Percentiles rank a stretch among this genome's conserved stretches.
phyloP scores from a whole-genome alignment of 2,113 vertebrate genomes.

The Climacteris rufus region DNA sequence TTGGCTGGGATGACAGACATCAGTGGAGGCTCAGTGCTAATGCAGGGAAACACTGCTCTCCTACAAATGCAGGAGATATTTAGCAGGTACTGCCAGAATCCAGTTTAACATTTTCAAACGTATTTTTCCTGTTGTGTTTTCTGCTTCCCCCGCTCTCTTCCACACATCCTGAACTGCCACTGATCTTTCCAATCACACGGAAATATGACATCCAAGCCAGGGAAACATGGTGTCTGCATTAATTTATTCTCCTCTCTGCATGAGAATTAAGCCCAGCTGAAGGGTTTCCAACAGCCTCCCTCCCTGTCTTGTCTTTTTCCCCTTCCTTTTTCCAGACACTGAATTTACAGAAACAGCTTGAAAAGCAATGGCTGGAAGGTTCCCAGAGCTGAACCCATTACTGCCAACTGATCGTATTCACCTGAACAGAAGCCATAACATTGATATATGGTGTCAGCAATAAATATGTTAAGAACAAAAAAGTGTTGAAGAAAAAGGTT shows the following conservation, averaged over 20 bases:
- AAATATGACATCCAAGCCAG: not conserved
- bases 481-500: constrained; percentile 10
- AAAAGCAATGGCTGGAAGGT: not conserved
- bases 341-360: not conserved
- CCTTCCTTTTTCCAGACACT: not conserved
- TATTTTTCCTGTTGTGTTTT: not conserved
- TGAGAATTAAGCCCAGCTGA: not conserved
- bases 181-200: not conserved
- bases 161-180: not conserved
- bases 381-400: not conserved
- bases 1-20: not conserved
- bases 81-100: not conserved
- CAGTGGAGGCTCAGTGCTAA: accelerated
- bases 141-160: not conserved
- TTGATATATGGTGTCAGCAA: constrained; percentile 44
- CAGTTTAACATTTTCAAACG: not conserved
- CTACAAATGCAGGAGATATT: not conserved
- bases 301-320: not conserved
- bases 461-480: constrained; percentile 58
- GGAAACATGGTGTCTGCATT: not conserved
- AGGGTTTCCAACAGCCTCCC: not conserved
- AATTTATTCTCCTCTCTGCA: constrained; percentile 19
- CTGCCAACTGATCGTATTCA: not conserved
- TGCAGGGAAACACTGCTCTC: not conserved
- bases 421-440: constrained; percentile 29